Base-by-base conservation (phyloP, 2,113 vertebrate species). In the Eclectus roratus region DNA sequence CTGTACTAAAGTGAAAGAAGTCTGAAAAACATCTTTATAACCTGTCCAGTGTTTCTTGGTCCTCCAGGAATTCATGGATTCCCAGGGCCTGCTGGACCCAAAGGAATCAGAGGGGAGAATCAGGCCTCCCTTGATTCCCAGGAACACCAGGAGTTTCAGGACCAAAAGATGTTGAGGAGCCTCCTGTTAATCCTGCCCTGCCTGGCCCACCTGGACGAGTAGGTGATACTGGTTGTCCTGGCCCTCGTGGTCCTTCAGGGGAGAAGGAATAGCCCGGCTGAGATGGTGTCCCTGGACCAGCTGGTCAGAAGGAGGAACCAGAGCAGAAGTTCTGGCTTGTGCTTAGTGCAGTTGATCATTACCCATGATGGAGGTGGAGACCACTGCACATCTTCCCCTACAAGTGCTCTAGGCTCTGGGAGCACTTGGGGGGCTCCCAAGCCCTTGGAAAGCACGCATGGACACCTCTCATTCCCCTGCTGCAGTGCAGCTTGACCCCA, bases 401-500 rank as follows among this genome's bases (percentile, higher is more conserved):
- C 20, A 17, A 1, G 0, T 27, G n/a, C 6, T 7, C 58, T 13
- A 23, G 24, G 39, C 33, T 46, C 46, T 16, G 58, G 47, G 43
- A 68, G 46, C 9, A 2, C 61, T 44, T 9, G 17, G 20, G 21
- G 72, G 6, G 9, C 52, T 83, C 69, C 68, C 31, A 43, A 49
- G 19, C 24, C 15, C 13, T 46, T 41, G 43, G 44, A 44, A 33
- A 50, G 11, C 0, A 0, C 8, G 10, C 16, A 49, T 1, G 17
- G 50, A 58, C 31, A 37, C 6, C 41, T 61, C 74, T 49, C 43
- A 49, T 2, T 13, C 21, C 37, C 1, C 16, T 19, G 53, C 64
- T 69, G 63, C 47, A n/a, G 6, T 1, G 1, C 47, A 60, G 33
- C 58, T 60, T 4, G 0, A 35, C 58, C 28, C 58, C 2, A 1